Conservation (phyloP, 1,140 invertebrate genomes). For the Stegodyphus mimosarum region DNA sequence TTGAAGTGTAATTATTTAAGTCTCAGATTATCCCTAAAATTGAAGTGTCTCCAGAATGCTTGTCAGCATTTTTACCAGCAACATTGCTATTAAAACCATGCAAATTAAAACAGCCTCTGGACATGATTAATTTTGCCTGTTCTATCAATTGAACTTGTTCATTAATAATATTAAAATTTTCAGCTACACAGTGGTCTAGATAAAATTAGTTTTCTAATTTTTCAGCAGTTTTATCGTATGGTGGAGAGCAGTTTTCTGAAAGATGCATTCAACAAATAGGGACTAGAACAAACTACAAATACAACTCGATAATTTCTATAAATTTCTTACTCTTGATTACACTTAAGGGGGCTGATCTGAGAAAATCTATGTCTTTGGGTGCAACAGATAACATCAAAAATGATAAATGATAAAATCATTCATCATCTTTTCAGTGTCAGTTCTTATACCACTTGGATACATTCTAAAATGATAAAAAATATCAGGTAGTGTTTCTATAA, state of each 20-base stretch:
- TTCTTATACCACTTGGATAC: conserved; percentile 65
- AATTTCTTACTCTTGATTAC: not conserved
- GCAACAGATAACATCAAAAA: not conserved
- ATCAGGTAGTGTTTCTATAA: conserved; percentile 65
- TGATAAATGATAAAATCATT: too few species aligned
- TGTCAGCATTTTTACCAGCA: not conserved
- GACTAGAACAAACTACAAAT: too few species aligned
- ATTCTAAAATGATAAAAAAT: conserved; percentile 67
- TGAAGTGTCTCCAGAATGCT: not conserved
- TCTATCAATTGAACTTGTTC: not conserved
- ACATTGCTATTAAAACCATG: not conserved
- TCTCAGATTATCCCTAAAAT: too few species aligned
- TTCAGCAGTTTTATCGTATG: not conserved
- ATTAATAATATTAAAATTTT: too few species aligned
- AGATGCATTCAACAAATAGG: too few species aligned
- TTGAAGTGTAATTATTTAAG: too few species aligned
- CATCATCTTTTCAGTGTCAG: conserved; percentile 26
- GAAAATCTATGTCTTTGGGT: not conserved
- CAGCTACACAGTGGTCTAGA: not conserved
- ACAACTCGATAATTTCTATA: too few species aligned
- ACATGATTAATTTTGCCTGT: not conserved
- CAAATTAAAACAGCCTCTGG: not conserved
- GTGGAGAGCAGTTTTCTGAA: too few species aligned
- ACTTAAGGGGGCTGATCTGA: not conserved
- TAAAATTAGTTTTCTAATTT: not conserved